A percentile compares a stretch with the other conserved stretches of the same genome.
Evolutionary conservation across 2,888 invertebrate species (phyloP).

Genomic region (Chrysolina americana): DNA sequence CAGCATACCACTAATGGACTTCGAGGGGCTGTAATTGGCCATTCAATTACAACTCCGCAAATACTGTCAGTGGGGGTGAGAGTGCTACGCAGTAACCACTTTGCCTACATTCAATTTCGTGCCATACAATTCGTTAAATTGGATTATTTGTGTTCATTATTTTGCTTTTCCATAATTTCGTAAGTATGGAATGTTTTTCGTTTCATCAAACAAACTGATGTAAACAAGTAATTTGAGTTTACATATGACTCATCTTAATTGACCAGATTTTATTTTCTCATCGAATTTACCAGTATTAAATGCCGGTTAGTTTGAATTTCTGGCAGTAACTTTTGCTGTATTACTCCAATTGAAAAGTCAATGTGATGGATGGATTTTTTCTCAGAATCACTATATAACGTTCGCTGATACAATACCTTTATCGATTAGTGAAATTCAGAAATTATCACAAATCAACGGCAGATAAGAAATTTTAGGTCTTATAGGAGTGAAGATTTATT

Average conservation of each 20-base stretch:
- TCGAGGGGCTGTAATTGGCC: constrained; percentile 61
- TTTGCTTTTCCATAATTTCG: constrained; percentile 28
- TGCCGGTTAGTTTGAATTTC: no score
- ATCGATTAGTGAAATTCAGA: no score
- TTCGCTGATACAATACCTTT: no score
- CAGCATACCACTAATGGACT: constrained; percentile 57
- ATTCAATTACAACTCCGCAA: constrained; percentile 61
- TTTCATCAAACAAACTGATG: constrained; percentile 26
- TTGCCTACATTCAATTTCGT: constrained; percentile 39
- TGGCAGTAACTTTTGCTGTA: no score
- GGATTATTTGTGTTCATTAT: constrained; percentile 38
- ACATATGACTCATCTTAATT: not conserved
- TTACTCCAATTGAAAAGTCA: no score
- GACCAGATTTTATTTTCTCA: not conserved
- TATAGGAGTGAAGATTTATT: no score
- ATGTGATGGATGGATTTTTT: no score
- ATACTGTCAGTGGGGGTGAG: constrained; percentile 61
- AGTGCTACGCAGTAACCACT: constrained; percentile 52
- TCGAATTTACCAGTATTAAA: no score
- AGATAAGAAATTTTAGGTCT: no score
- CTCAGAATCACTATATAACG: no score
- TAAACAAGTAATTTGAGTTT: constrained; percentile 22
- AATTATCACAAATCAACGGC: no score
- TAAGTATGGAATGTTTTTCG: not conserved
- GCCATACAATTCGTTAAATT: constrained; percentile 44